Evolutionary conservation across 2,113 vertebrate genomes (phyloP), one percentile per base, ranked within the genome.

Genomic region (Gulo gulo): DNA sequence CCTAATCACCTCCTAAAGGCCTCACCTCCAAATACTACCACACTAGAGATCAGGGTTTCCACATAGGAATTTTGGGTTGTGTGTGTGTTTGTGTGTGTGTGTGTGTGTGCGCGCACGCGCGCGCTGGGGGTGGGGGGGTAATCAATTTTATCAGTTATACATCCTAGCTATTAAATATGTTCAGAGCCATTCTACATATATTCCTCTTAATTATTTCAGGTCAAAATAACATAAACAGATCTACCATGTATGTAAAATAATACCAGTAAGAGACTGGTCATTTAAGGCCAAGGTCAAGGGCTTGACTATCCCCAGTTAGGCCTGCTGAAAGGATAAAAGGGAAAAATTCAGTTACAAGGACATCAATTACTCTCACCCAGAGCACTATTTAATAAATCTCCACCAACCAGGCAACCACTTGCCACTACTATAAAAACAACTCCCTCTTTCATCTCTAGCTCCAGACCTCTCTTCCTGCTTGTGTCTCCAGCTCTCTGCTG

Each of bases 141-240:
- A 0, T 87, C 69, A 45, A 31, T n/a, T 69, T 55, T 69, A 45
- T 69, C 55, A 93, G 36, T 39, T 80, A 59, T 4, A 88, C 7
- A 94, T 84, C 47, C 47, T 74, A 55, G 18, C 81, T 74, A 47
- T 63, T 42, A 79, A 82, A 91, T 39, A 59, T 21, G 9, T 55
- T 73, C 67, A 69, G 26, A 79, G 45, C 21, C 71, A 76, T 59
- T 76, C 63, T 71, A 45, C 3, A 26, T 23, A 74, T 34, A 78
- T 61, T 61, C n/a, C 18, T 95, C n/a, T 55, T 45, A 59, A 85
- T 47, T 36, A 69, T 83, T 29, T 95, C 73, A 31, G 39, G 76
- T 92, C 52, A 93, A 91, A 94, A 76, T 18, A 95, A 89, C 50
- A 94, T 18, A 74, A 88, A 87, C 34, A 73, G 89, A 93, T 29